Evolutionary conservation across 2,797 vertebrate genomes (phyloP), one percentile per base, ranked within the genome.

Genomic region (Rhynchonycteris naso): DNA sequence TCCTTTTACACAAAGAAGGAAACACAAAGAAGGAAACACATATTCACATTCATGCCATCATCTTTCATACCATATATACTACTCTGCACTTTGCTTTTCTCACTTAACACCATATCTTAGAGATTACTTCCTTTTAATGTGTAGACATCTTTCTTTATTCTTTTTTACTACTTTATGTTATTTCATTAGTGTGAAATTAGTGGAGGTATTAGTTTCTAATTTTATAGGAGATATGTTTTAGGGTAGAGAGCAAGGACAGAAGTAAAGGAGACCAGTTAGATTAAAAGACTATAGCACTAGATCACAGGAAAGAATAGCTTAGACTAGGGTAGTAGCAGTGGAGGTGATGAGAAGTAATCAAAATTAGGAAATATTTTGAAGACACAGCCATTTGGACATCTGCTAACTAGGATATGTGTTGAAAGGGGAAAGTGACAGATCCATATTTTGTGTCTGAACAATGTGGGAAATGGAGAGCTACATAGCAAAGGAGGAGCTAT

Each of bases 401-500:
- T 72, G 13, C 22, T 47, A 24, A 66, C 18, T 82, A 72, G 12
- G 4, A 54, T 7, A 43, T n/a, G 26, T 54, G 11, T 75, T 76
- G 35, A 71, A 1, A 85, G 54, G 76, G 5, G 58, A 68, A 75
- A 91, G 22, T n/a, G 28, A 59, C 13, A 95, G 18, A 24, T 24
- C 12, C 1, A 21, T 14, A 21, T 74, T 82, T 82, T 76, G 10
- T n/a, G 11, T 19, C 38, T 78, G 35, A 56, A 52, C 6, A n/a
- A 0, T 12, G 5, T 4, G 3, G 5, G 10, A 3, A 30, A 0
- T 30, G 7, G 3, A 47, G 2, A 47, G 9, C 2, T 47, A 28
- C 18, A n/a, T 5, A 35, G 24, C 0, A 0, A 74, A 85, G 12
- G 2, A 56, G 9, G 7, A 81, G 11, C 16, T 43, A 4, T 7